Percentiles rank a stretch among this genome's conserved stretches.
Evolutionary conservation across 2,888 invertebrate species (phyloP).

Genomic region (Cataglyphis altisquamis): DNA sequence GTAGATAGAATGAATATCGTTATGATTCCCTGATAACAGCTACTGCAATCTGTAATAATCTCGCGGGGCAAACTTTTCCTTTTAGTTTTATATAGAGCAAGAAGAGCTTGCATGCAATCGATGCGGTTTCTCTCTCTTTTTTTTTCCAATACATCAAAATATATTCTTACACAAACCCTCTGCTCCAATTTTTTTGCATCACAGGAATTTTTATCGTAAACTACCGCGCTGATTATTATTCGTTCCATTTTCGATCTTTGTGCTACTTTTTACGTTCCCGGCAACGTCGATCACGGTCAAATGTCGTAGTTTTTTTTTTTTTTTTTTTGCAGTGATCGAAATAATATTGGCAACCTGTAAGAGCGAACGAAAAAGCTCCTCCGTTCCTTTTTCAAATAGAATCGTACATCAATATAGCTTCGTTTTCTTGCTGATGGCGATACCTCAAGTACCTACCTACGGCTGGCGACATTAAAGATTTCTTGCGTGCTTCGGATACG

Average conservation of each 20-base stretch:
- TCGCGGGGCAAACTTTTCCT: not conserved
- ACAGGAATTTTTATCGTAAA: conserved; percentile 11
- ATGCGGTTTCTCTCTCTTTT: not conserved
- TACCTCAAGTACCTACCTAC: not conserved
- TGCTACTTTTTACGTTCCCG: conserved; percentile 31
- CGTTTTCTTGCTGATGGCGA: conserved; percentile 22
- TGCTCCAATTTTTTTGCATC: conserved; percentile 5
- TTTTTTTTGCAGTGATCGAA: conserved; percentile 21
- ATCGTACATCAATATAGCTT: conserved; percentile 20
- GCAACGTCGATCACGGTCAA: conserved; percentile 41
- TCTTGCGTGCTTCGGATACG: not conserved
- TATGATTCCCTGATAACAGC: not conserved
- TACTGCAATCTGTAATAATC: conserved; percentile 1
- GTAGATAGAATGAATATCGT: not conserved
- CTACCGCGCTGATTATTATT: conserved; percentile 41
- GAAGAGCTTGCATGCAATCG: not conserved
- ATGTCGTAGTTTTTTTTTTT: conserved; percentile 13
- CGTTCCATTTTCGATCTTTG: conserved; percentile 47
- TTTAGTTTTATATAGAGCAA: conserved; percentile 24
- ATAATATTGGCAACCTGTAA: conserved; percentile 56
- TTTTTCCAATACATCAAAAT: conserved; percentile 44
- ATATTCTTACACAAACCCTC: not conserved
- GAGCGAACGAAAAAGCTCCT: conserved; percentile 41
- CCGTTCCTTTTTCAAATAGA: conserved; percentile 6
- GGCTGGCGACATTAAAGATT: conserved; percentile 7